Conservation (phyloP, 2,113 vertebrate species). For the Pedionomus torquatus region DNA sequence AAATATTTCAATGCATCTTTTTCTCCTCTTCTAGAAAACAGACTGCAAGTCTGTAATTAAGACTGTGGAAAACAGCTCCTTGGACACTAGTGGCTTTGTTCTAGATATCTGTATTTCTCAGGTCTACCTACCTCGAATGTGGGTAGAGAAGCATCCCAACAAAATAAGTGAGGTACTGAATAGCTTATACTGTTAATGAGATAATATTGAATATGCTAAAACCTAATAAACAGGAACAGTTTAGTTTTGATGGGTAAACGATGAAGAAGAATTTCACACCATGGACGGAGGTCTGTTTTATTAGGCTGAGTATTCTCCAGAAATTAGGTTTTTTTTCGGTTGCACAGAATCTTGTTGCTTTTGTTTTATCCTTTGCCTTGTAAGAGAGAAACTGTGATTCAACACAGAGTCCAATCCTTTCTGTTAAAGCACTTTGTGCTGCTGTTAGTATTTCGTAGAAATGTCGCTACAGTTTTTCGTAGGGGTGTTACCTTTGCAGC, state of each 20-base stretch:
- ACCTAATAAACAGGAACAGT: neutral
- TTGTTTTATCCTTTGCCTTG: neutral
- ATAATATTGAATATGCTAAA: neutral
- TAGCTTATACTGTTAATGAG: neutral
- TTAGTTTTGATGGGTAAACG: neutral
- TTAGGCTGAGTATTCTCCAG: neutral
- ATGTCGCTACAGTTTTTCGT: neutral
- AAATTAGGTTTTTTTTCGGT: neutral
- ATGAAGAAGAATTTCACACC: neutral
- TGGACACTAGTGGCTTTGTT: conserved; percentile 79
- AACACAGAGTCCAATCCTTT: neutral
- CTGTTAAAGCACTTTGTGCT: neutral
- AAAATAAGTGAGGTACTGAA: conserved; percentile 82
- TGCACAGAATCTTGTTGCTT: neutral
- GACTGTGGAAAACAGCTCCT: conserved; percentile 73
- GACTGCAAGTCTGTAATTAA: conserved; percentile 84
- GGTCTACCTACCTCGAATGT: conserved; percentile 85
- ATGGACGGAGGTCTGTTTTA: neutral
- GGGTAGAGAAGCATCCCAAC: conserved; percentile 87
- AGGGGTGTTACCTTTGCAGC: neutral
- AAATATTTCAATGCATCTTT: neutral
- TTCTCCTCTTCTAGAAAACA: conserved; percentile 73
- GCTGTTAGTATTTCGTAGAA: neutral
- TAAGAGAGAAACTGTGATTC: neutral
- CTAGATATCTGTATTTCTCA: conserved; percentile 74